phyloP scores from a whole-genome alignment of 2,888 invertebrate species.

The Acleris sparsana region DNA sequence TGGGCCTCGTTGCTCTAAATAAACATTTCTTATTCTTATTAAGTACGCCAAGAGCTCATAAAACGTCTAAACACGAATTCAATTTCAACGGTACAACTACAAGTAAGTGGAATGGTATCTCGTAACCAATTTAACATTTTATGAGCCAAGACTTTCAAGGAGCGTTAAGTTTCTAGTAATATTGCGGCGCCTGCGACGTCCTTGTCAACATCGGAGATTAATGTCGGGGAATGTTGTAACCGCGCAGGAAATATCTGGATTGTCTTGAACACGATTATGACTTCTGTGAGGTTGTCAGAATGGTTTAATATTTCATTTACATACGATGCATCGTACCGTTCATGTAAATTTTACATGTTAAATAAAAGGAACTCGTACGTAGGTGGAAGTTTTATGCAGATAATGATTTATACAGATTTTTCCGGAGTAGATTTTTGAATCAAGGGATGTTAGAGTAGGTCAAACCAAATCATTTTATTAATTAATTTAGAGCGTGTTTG shows the following conservation, averaged over 20 bases:
- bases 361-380: no score
- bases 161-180: conserved; percentile 4
- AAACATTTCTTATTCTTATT: no score
- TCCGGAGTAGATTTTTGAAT: no score
- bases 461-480: no score
- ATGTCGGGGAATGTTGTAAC: conserved; percentile 3
- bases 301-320: neutral
- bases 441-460: no score
- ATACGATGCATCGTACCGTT: neutral
- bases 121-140: neutral
- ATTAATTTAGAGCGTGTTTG: no score
- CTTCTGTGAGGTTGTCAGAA: neutral
- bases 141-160: conserved; percentile 1
- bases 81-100: neutral
- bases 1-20: no score
- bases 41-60: no score
- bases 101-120: neutral
- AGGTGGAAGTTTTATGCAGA: no score
- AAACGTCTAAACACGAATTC: no score
- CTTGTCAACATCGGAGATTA: neutral
- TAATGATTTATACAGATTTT: no score
- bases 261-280: neutral
- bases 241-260: neutral
- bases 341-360: neutral
- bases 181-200: neutral